Conservation (phyloP, 2,888 invertebrate genomes). For the Campopleginae sp. region DNA sequence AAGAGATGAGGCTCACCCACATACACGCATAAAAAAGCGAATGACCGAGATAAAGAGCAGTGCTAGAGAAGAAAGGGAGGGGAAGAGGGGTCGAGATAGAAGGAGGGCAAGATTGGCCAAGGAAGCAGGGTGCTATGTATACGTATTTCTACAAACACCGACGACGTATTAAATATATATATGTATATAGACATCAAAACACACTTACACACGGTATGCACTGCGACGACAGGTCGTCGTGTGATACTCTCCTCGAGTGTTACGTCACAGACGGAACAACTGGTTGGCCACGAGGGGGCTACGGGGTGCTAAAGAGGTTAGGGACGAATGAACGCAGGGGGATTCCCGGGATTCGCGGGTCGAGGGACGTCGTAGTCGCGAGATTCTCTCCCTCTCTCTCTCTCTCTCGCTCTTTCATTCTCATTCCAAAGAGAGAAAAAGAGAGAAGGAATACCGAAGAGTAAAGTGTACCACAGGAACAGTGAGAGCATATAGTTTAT, state of each 20-base stretch:
- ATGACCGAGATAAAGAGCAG: conserved; percentile 71
- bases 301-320: conserved; percentile 32
- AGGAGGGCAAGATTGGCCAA: conserved; percentile 45
- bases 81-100: conserved; percentile 27
- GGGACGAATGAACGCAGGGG: conserved; percentile 78
- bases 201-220: conserved; percentile 35
- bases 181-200: conserved; percentile 20
- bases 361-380: conserved; percentile 74
- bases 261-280: conserved; percentile 84
- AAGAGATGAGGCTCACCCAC: conserved; percentile 25
- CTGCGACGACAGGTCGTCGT: conserved; percentile 76
- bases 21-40: conserved; percentile 47
- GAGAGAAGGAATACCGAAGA: conserved; percentile 57
- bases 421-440: conserved; percentile 30
- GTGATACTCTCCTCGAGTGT: conserved; percentile 73
- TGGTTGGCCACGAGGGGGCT: conserved; percentile 80
- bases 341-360: conserved; percentile 85
- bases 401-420: conserved; percentile 35
- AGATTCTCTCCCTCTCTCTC: conserved; percentile 49
- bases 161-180: conserved; percentile 2
- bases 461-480: conserved; percentile 64
- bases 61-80: conserved; percentile 43
- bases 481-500: conserved; percentile 62
- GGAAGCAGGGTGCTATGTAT: conserved; percentile 23
- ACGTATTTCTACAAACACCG: conserved; percentile 45